Percentiles rank a stretch among this genome's conserved stretches.
Conservation (phyloP, 2,797 vertebrate species). For the Eulemur rubriventer region DNA sequence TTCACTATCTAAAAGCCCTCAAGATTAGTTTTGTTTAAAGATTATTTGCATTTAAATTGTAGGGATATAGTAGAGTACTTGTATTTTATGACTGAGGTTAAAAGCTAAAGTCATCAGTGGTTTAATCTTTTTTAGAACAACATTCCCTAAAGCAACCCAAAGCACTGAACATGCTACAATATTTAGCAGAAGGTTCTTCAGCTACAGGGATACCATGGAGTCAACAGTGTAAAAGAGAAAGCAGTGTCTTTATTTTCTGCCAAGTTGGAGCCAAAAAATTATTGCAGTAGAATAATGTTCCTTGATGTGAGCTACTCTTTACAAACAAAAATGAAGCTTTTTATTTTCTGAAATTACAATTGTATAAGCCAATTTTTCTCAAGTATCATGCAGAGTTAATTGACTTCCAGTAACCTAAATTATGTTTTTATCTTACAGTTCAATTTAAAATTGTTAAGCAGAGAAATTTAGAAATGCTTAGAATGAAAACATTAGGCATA, state of each 20-base stretch:
- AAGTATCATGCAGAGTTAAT: slow-evolving; percentile 75
- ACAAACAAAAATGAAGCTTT: slow-evolving; percentile 59
- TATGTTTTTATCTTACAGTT: slow-evolving; percentile 77
- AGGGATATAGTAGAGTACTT: slow-evolving; percentile 65
- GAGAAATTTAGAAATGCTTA: slow-evolving; percentile 61
- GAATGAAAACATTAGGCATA: slow-evolving; percentile 59
- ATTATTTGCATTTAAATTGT: slow-evolving; percentile 86
- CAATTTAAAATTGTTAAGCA: slow-evolving; percentile 74
- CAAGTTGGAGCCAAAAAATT: slow-evolving; percentile 37
- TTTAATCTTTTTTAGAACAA: slow-evolving; percentile 66
- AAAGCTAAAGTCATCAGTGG: slow-evolving; percentile 77
- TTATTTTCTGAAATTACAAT: slow-evolving; percentile 47
- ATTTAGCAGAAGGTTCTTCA: slow-evolving; percentile 17
- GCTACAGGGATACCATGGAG: not conserved
- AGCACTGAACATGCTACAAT: not conserved
- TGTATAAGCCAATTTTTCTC: slow-evolving; percentile 74
- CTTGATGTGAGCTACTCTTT: slow-evolving; percentile 35
- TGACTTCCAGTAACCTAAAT: slow-evolving; percentile 75
- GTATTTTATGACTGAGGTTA: slow-evolving; percentile 74
- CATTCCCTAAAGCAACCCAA: slow-evolving; percentile 40
- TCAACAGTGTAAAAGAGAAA: slow-evolving; percentile 58
- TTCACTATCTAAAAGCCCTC: slow-evolving; percentile 73
- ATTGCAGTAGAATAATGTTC: not conserved
- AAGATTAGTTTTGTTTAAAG: slow-evolving; percentile 84
- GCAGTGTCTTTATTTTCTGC: slow-evolving; percentile 12